Evolutionary conservation across 2,113 vertebrate species (phyloP), one percentile per base, ranked within the genome.

Genomic region (Dipodomys merriami): DNA sequence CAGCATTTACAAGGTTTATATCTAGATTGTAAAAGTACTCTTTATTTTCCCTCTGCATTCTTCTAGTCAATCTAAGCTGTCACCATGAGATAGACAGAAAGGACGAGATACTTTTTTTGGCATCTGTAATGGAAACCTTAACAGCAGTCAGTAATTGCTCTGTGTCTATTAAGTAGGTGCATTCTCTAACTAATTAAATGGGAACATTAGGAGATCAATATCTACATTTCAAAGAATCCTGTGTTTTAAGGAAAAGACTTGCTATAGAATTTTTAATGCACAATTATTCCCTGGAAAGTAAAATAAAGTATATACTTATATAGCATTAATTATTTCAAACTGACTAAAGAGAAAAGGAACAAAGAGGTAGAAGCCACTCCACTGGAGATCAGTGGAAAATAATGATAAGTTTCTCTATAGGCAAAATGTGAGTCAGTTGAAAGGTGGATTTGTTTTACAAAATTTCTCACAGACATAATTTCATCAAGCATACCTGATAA

Each of bases 151-250:
- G 16, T 83, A 83, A 91, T 91, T 83, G 77, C 64, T 30, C 46
- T 85, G 68, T 46, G 44, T 62, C 67, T 79, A 16, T 80, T 76
- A 86, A 81, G 86, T n/a, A 76, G 29, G 76, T 46, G 46, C 53
- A 86, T 89, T 81, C 49, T 67, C 53, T n/a, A 95, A 60, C 35
- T 91, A 96, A 94, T 90, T 90, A 95, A 95, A 81, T 7, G 30
- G 46, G 73, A 90, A 90, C 90, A 92, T 90, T 77, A 71, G 81
- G 87, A 96, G 77, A 92, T 87, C 69, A 76, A 5, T 84, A 94
- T 68, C 72, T 86, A 30, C 35, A 62, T 91, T 95, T 92, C 72
- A 92, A 86, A 85, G 87, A 39, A 88, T 35, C 9, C 62, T 76
- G 6, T 46, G 15, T 71, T 88, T 92, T 77, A 86, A 95, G 84